Conservation (phyloP, 2,888 invertebrate genomes). For the Byasa hedistus region DNA sequence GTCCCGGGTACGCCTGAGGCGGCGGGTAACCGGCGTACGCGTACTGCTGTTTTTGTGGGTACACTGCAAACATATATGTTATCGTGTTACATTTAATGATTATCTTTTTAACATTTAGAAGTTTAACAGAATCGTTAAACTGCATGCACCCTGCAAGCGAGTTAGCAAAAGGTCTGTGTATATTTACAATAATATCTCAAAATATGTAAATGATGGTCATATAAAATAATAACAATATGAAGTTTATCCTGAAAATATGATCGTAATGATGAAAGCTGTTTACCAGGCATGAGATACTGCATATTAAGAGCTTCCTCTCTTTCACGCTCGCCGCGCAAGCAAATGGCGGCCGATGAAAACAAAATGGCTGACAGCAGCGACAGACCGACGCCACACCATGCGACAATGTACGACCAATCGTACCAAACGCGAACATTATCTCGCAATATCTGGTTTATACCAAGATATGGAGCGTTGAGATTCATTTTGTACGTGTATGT, state of each 20-base stretch:
- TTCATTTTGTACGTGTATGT: conserved; percentile 11
- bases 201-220: neutral
- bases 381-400: conserved; percentile 97
- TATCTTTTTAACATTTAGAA: neutral
- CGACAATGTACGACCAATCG: conserved; percentile 98
- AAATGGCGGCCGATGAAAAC: conserved; percentile 96
- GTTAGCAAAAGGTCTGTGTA: conserved; percentile 28
- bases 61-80: conserved; percentile 80
- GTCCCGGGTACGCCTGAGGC: conserved; percentile 90
- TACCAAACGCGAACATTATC: conserved; percentile 92
- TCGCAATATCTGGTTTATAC: conserved; percentile 87
- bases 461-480: conserved; percentile 35
- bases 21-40: conserved; percentile 94
- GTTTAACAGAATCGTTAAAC: conserved; percentile 29
- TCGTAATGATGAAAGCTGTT: conserved; percentile 45
- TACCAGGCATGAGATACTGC: conserved; percentile 99
- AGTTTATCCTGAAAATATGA: conserved; percentile 16
- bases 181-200: conserved; percentile 26
- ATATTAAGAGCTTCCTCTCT: conserved; percentile 97
- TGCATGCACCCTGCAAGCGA: conserved; percentile 31
- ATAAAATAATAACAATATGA: conserved; percentile 9
- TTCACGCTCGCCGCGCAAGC: conserved; percentile 95
- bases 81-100: neutral
- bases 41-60: conserved; percentile 96
- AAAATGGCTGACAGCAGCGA: conserved; percentile 94